phyloP scores from a whole-genome alignment of 1,140 invertebrate genomes.

The Drosophila kikkawai region DNA sequence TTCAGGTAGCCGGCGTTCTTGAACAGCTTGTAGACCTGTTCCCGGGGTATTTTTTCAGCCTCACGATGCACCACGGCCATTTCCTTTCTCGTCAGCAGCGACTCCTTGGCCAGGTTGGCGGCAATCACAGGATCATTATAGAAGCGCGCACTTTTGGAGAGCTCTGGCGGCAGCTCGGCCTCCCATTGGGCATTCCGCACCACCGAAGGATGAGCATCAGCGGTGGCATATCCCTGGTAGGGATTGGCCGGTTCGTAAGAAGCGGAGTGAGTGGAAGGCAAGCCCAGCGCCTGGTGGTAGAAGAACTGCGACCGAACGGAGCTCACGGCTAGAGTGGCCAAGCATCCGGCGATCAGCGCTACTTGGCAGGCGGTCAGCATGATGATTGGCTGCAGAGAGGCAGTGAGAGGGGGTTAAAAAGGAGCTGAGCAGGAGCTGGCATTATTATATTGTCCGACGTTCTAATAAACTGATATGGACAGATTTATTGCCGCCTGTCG shows the following conservation, averaged over 20 bases:
- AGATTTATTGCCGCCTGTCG: conserved; percentile 71
- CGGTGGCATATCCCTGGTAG: conserved; percentile 71
- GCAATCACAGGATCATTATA: conserved; percentile 91
- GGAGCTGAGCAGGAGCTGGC: conserved; percentile 27
- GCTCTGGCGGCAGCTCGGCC: conserved; percentile 87
- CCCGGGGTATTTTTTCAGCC: conserved; percentile 91
- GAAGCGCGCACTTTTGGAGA: conserved; percentile 87
- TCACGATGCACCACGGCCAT: conserved; percentile 90
- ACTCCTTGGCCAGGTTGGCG: conserved; percentile 89
- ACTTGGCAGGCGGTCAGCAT: conserved; percentile 65
- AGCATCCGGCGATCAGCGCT: conserved; percentile 40
- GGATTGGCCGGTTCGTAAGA: conserved; percentile 50
- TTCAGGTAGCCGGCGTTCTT: conserved; percentile 88
- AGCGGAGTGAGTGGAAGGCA: conserved; percentile 22
- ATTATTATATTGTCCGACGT: conserved; percentile 59
- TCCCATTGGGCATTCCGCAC: conserved; percentile 87
- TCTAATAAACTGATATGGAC: conserved; percentile 68
- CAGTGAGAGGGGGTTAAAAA: conserved; percentile 2
- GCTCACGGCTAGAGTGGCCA: conserved; percentile 33
- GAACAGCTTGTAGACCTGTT: conserved; percentile 90
- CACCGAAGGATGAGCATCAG: conserved; percentile 87
- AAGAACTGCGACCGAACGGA: conserved; percentile 62
- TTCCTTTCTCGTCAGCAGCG: conserved; percentile 91
- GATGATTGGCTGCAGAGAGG: conserved; percentile 44
- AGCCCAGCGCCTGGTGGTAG: conserved; percentile 64